Evolutionary conservation across 2,113 vertebrate species (phyloP), one percentile per base, ranked within the genome.

Genomic region (Myanophis thanlyinensis): DNA sequence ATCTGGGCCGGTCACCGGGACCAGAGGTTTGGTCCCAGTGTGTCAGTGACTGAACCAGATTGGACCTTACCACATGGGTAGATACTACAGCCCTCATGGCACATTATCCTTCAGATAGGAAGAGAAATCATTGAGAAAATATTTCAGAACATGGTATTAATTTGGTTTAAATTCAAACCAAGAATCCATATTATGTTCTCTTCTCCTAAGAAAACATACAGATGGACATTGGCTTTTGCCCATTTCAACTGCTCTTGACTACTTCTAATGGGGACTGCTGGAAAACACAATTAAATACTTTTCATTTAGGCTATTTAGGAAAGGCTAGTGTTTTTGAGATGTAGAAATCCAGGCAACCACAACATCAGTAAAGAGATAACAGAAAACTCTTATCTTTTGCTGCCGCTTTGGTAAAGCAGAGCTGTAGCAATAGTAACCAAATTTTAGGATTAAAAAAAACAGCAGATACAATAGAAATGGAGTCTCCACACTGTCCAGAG

Each of bases 121-220:
- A 87, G 94, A 80, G 62, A 18, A 96, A 93, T 89, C 54, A 44
- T 22, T 93, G 91, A 93, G 80, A 51, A 94, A 95, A 93, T 85
- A 86, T 92, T 44, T 48, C 91, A 87, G 94, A 93, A 80, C 91
- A 56, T 88, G 91, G 87, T 91, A 89, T 91, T 85, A 91, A 96
- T 95, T 94, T 95, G 51, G 15, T 52, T 53, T 8, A 23, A 90
- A 80, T 93, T 13, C 13, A 52, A 23, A 67, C 7, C 18, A 46
- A 47, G 40, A 62, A 89, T 53, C 51, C 10, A 91, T 89, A 67
- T 49, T 1, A 22, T 89, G 59, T 30, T 91, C 18, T 51, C 25
- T 27, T 93, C 20, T 22, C 35, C 47, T 47, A 89, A 53, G 4
- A 92, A 92, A 95, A 93, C 90, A 85, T 89, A 94, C 27, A 80